Evolutionary conservation across 2,797 vertebrate genomes (phyloP).

Genomic region (Helarctos malayanus): DNA sequence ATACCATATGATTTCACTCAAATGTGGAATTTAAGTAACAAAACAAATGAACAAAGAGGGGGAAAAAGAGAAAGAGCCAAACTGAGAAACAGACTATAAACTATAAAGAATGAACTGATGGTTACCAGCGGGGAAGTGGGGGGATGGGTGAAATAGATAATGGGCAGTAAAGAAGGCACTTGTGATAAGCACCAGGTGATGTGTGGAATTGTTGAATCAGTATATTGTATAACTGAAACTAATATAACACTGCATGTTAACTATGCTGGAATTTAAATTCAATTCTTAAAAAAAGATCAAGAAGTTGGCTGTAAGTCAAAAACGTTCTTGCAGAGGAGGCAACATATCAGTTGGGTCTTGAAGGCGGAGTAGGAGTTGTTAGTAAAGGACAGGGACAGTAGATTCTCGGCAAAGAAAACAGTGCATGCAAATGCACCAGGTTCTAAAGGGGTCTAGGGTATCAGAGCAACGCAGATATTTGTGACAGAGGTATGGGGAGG

Average conservation of each 20-base stretch:
- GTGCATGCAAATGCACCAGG: not conserved
- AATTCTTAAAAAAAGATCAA: not conserved
- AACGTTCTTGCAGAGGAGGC: not conserved
- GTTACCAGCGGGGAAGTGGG: not conserved
- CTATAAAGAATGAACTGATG: not conserved
- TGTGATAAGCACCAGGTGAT: not conserved
- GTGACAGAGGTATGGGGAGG: not conserved
- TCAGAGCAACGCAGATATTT: not conserved
- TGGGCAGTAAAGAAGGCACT: not conserved
- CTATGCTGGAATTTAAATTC: not conserved
- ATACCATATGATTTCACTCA: not conserved
- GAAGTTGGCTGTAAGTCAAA: not conserved
- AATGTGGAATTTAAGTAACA: not conserved
- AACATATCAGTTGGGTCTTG: constrained; percentile 2
- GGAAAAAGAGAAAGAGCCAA: not conserved
- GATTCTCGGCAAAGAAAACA: not conserved
- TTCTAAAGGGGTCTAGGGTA: not conserved
- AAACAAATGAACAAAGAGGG: not conserved
- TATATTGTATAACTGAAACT: not conserved
- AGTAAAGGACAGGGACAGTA: constrained; percentile 1
- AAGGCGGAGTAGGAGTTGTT: constrained; percentile 52
- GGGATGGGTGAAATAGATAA: not conserved
- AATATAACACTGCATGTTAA: not conserved
- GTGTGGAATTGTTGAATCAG: not conserved
- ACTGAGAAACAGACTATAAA: not conserved